Base-by-base conservation (phyloP, 1,140 invertebrate genomes). In the Sarcophaga peregrina region DNA sequence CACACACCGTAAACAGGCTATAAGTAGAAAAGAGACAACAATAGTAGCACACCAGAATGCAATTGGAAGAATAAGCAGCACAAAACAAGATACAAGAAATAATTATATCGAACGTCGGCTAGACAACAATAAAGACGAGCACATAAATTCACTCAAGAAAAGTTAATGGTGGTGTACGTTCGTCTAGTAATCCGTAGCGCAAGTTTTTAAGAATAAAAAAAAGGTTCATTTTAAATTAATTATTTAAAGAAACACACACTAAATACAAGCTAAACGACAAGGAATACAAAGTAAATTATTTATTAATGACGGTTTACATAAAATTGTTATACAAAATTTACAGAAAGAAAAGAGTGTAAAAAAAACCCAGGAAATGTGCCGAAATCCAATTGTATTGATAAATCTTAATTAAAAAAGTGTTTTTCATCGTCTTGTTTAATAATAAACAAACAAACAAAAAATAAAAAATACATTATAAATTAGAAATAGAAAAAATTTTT, bases 81-180 rank as follows among this genome's bases (percentile, higher is more conserved):
- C 68, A 48, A 75, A 82, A 75, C 37, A 73, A 48, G 75, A 54
- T 75, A 73, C 46, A 15, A 73, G 50, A 82, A 82, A 82, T 68
- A 68, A 68, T 68, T 68, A 68, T 68, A 82, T 82, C 47, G 68
- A 82, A 82, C 45, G 81, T 52, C 72, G 17, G 82, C 75, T 76
- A 80, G 54, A 78, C 47, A 78, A 80, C 37, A 75, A 76, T 46
- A 46, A 80, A 74, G 52, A 50, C 58, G 47, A 50, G 8, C 58
- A 45, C 73, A 54, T 46, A 72, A 83, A 83, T 80, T 83, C 82
- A 83, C 75, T 83, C 82, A 83, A 80, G 78, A 83, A 83, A 83
- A 80, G 76, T 83, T 80, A 83, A 80, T 83, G 54, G 82, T 83
- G 82, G 76, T 83, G 82, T 83, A 78, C 82, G 45, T 80, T 80